Base-by-base conservation (phyloP, 2,888 invertebrate genomes). In the Odontomyia ornata region DNA sequence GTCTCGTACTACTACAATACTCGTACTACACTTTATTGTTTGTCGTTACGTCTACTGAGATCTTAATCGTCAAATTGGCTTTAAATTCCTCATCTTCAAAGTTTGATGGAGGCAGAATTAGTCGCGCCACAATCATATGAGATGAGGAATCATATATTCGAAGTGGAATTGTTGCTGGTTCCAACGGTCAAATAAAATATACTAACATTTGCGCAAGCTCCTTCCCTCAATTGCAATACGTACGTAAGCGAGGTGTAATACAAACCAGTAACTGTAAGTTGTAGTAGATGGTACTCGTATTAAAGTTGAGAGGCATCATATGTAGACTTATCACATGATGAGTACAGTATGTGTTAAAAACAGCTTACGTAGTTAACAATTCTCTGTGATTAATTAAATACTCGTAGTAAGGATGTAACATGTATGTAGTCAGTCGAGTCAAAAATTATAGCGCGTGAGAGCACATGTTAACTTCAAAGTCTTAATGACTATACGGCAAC, bases 191-290 rank as follows among this genome's bases (percentile, higher is more conserved):
- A 52, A 18, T 52, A 18, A 52, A 52, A 2, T n/a, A n/a, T 4
- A 15, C 18, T 15, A 52, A 52, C 52, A 52, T 21, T 60, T 60
- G 57, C 57, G 57, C 57, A 60, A 60, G 23, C 57, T 60, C 57
- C 57, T 23, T 25, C 57, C 57, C 25, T 18, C 21, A 60, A 60
- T 21, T 23, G 57, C 21, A 23, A 23, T 23, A 25, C 4, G 18
- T 60, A 60, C 18, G 21, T 5, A 15, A 9, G 4, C 4, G 52
- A n/a, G 4, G 52, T n/a, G 15, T 13, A 15, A 13, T 52, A 15
- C n/a, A 52, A 21, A 25, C 57, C 21, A 52, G 25, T 60, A 25
- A 25, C 57, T 60, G 23, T 13, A 7, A 21, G 52, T 52, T 52
- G 7, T 43, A 9, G 7, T 43, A 43, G 5, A 15, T 52, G 18